Percentiles rank a stretch among this genome's conserved stretches.
Conservation (phyloP, 2,113 vertebrate species). For the Campylorhamphus procurvoides region DNA sequence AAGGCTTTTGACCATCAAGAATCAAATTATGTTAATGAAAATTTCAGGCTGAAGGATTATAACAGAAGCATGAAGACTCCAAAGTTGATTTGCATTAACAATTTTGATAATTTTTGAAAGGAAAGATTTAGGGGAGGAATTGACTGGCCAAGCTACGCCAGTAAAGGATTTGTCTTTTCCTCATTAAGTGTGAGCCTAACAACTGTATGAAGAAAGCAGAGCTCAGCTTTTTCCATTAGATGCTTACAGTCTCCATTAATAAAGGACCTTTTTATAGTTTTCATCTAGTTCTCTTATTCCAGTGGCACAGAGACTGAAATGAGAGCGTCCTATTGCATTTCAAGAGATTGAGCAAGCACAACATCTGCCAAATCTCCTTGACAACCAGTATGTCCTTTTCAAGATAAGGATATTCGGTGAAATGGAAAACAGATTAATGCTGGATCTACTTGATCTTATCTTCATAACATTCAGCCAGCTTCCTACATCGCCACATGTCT, state of each 20-base stretch:
- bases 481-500: not conserved
- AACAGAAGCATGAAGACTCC: not conserved
- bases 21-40: not conserved
- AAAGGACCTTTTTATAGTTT: not conserved
- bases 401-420: constrained; percentile 49
- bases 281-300: not conserved
- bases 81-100: not conserved
- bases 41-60: not conserved
- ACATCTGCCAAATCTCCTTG: constrained; percentile 62
- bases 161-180: not conserved
- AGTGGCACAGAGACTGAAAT: not conserved
- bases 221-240: not conserved
- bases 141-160: not conserved
- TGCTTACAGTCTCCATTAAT: not conserved
- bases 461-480: constrained; percentile 6
- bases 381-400: constrained; percentile 49
- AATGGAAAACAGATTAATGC: constrained; percentile 52
- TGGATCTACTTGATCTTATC: constrained; percentile 40
- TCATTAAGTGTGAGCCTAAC: not conserved
- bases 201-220: not conserved
- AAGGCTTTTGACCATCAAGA: not conserved
- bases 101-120: not conserved
- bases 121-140: not conserved
- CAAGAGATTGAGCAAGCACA: constrained; percentile 13
- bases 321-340: not conserved